Percentiles rank a stretch among this genome's conserved stretches.
phyloP scores from a whole-genome alignment of 1,140 invertebrate genomes.

The Eupristina koningsbergeri region DNA sequence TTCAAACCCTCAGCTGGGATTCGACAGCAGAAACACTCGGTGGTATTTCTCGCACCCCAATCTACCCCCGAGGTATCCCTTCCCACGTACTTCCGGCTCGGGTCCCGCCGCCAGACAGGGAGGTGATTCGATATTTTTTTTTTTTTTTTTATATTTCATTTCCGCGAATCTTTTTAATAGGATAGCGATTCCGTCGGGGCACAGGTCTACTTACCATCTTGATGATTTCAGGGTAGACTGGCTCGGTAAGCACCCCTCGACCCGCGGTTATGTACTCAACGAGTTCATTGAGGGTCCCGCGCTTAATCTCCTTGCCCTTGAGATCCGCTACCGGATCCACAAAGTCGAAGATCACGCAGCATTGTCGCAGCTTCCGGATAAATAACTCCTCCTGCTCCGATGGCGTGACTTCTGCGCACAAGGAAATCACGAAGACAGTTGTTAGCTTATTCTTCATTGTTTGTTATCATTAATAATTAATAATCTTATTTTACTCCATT shows the following conservation, averaged over 20 bases:
- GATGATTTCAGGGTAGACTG: constrained; percentile 97
- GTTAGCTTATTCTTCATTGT: background rate
- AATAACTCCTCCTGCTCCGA: constrained; percentile 97
- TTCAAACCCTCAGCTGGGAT: too few species aligned
- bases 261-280: constrained; percentile 97
- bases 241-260: constrained; percentile 95
- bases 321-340: constrained; percentile 98
- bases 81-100: too few species aligned
- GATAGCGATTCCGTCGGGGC: too few species aligned
- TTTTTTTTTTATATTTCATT: too few species aligned
- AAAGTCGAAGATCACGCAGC: constrained; percentile 99
- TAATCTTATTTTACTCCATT: background rate
- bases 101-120: too few species aligned
- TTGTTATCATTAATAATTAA: too few species aligned
- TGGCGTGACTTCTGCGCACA: constrained; percentile 86
- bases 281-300: constrained; percentile 96
- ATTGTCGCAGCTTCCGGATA: constrained; percentile 97
- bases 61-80: too few species aligned
- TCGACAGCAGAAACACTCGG: too few species aligned
- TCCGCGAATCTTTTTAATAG: too few species aligned
- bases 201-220: constrained; percentile 88
- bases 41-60: too few species aligned
- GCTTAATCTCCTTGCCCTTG: constrained; percentile 99
- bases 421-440: background rate
- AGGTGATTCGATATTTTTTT: too few species aligned